Evolutionary conservation across 2,797 vertebrate species (phyloP), one percentile per base, ranked within the genome.

Genomic region (Cryptoprocta ferox): DNA sequence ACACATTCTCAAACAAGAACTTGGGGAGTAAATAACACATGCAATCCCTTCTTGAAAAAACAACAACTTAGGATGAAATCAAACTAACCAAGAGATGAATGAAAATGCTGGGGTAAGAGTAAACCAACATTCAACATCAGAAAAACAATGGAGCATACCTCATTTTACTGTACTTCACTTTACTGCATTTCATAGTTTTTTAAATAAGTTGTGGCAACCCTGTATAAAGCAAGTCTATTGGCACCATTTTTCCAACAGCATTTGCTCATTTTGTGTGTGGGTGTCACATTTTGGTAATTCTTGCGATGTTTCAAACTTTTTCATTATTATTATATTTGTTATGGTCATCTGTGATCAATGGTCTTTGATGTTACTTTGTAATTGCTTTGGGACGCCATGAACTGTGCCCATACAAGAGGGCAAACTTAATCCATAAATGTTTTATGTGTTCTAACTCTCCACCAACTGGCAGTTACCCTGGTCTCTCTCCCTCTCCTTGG

Each of bases 1-100:
- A 91, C 39, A 89, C 37, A 91, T 89, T 94, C 56, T 63, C 28
- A 82, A 89, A 56, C 14, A 91, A 91, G 68, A 84, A 81, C 45
- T 84, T 81, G 42, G 35, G 63, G 32, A 89, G 61, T 73, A 30
- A 91, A 91, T 66, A 84, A 56, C 15, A 56, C 15, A 42, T 75
- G 39, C 7, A 14, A 76, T 80, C 9, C 5, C 80, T 84, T 50
- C 59, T 90, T 61, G n/a, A 50, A 50, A n/a, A 24, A 68, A 65
- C 5, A 71, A 75, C 26, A 53, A 56, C 15, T 82, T 83, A 73
- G 73, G 45, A 89, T 88, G 35, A 89, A 82, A 79, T 87, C 70
- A 86, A 89, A 80, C 24, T 42, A 83, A 79, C 30, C 5, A 37
- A 71, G 12, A 92, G 59, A 92, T 35, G 21, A 93, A 78, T 37